A percentile compares a stretch with the other conserved stretches of the same genome.
Evolutionary conservation across 1,140 invertebrate species (phyloP).

Genomic region (Riptortus pedestris): DNA sequence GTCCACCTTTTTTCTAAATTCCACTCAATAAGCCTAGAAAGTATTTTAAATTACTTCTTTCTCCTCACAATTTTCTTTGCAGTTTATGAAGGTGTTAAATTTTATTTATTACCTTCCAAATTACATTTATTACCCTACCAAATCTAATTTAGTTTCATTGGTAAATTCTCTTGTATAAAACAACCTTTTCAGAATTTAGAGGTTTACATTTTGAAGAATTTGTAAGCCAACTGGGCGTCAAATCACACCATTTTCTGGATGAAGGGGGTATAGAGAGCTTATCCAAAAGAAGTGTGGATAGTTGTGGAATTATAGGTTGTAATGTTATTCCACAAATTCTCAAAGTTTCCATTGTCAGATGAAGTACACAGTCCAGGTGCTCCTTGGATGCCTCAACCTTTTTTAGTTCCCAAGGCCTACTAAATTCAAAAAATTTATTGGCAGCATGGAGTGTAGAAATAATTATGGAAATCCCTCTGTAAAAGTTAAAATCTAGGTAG

Average conservation of each 20-base stretch:
- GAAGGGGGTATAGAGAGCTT: conserved; percentile 47
- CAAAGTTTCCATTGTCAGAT: conserved; percentile 72
- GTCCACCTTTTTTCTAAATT: no score
- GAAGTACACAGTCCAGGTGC: conserved; percentile 61
- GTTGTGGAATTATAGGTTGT: conserved; percentile 71
- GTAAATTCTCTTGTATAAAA: conserved; percentile 31
- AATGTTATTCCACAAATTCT: conserved; percentile 62
- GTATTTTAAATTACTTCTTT: no score
- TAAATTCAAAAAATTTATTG: conserved; percentile 76
- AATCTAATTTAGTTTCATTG: no score
- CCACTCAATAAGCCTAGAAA: no score
- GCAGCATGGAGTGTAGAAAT: conserved; percentile 61
- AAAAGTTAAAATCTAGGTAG: conserved; percentile 71
- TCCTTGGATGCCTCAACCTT: conserved; percentile 41
- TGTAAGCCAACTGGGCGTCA: conserved; percentile 33
- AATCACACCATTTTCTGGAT: conserved; percentile 44
- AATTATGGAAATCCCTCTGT: conserved; percentile 68
- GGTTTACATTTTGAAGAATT: conserved; percentile 4
- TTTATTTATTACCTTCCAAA: no score
- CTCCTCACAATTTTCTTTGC: no score
- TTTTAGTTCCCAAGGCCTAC: conserved; percentile 79
- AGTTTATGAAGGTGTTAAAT: no score
- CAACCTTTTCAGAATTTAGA: conserved; percentile 29
- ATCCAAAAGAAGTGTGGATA: conserved; percentile 54
- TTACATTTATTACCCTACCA: no score